Conservation (phyloP, 2,888 invertebrate species). For the Tetanocera ferruginea region DNA sequence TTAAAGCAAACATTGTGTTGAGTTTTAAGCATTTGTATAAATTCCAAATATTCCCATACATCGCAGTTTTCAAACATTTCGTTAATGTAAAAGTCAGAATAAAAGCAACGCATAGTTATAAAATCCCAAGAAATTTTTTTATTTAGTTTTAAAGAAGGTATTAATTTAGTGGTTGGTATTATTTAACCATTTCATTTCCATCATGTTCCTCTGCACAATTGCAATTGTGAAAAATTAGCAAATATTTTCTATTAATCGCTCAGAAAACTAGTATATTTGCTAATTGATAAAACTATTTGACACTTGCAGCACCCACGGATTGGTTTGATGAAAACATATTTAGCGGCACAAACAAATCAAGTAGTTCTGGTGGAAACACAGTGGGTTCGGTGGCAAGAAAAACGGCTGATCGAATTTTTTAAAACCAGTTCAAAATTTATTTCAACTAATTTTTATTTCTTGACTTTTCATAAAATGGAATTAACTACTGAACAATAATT, state of each 20-base stretch:
- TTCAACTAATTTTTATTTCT: neutral
- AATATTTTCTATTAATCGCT: slow-evolving; percentile 18
- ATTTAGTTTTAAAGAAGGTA: neutral
- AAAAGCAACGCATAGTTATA: slow-evolving; percentile 3
- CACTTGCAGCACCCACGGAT: slow-evolving; percentile 51
- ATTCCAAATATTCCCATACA: neutral
- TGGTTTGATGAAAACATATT: slow-evolving; percentile 43
- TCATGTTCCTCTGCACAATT: slow-evolving; percentile 14
- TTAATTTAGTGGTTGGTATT: neutral
- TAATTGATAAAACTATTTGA: slow-evolving; percentile 27
- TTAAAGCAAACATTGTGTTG: neutral
- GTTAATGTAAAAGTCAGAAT: neutral
- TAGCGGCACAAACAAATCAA: slow-evolving; percentile 34
- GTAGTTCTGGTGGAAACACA: slow-evolving; percentile 45
- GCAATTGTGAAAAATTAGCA: slow-evolving; percentile 49
- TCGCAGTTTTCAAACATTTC: neutral
- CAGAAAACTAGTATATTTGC: neutral
- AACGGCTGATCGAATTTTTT: slow-evolving; percentile 58
- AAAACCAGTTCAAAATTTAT: neutral
- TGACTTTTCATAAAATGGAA: too few species aligned
- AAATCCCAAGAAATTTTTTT: neutral
- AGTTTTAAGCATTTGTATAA: slow-evolving; percentile 1
- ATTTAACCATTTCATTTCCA: slow-evolving; percentile 30
- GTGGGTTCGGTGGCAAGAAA: slow-evolving; percentile 58
- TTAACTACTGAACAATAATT: too few species aligned